Base-by-base conservation (phyloP, 2,113 vertebrate species). In the Callocephalon fimbriatum region DNA sequence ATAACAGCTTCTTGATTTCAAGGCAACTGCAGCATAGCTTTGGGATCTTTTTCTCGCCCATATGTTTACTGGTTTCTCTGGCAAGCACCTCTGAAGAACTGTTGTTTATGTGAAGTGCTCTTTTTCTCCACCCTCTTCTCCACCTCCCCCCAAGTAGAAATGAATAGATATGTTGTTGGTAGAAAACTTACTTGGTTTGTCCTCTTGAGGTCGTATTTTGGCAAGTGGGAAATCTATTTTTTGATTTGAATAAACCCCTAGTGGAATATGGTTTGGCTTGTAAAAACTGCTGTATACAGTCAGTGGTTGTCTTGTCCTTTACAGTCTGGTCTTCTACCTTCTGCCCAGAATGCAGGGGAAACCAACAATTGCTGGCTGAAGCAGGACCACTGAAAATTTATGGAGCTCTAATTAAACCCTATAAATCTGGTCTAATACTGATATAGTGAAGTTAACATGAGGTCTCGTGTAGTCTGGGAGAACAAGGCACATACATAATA, bases 181-280 rank as follows among this genome's bases (percentile, higher is more conserved):
- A 53, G 75, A 94, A 62, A 91, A 71, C 74, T 95, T 94, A 68
- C 61, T 86, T 94, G 65, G 53, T 85, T 92, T 95, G 80, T 91
- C 45, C 79, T 91, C 90, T 86, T 92, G 82, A 95, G 90, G 68
- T 93, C 71, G 91, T 86, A 67, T 75, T 94, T 92, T 96, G 94
- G 86, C 85, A 89, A 90, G 51, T 37, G 5, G 44, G 45, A 59
- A 81, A 73, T 85, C 74, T 95, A 35, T 81, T 95, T 95, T 95
- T 94, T 86, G 38, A 78, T 95, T 86, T 88, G 70, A 93, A 92
- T 93, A 95, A 96, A 81, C 75, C 63, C 81, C 90, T 85, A 19
- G 70, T 88, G 88, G 80, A 94, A 88, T 97, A 79, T 90, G 83
- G 70, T 94, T 97, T 96, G 94, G 85, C 92, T 72, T 83, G 27